Conservation (phyloP, 2,113 vertebrate species). For the Muscicapa adusta region DNA sequence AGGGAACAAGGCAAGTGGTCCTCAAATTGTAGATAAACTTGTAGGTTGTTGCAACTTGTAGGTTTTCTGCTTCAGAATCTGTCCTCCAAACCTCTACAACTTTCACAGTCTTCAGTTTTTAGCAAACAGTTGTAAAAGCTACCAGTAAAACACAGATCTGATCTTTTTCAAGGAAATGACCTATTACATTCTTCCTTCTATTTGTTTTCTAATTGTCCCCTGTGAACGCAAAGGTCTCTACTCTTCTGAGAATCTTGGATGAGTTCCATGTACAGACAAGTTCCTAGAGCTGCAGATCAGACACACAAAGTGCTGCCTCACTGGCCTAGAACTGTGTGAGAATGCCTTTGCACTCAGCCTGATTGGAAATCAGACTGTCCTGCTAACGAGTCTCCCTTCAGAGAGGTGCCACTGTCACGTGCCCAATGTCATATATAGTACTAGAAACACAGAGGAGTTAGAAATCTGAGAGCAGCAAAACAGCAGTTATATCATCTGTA, state of each 20-base stretch:
- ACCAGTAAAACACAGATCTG: not conserved
- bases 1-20: not conserved
- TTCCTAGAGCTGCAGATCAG: not conserved
- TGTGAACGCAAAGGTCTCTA: not conserved
- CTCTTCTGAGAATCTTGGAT: not conserved
- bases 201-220: not conserved
- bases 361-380: not conserved
- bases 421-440: rapidly evolving
- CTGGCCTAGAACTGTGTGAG: not conserved
- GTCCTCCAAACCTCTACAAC: not conserved
- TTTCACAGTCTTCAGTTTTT: not conserved
- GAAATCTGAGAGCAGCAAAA: not conserved
- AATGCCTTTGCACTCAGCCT: not conserved
- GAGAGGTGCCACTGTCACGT: not conserved
- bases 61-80: not conserved
- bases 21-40: not conserved
- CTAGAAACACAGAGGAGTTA: not conserved
- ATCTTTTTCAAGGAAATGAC: not conserved
- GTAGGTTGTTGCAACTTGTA: no score
- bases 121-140: not conserved
- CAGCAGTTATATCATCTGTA: not conserved
- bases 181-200: not conserved
- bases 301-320: not conserved
- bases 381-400: not conserved
- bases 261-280: not conserved